Evolutionary conservation across 2,888 invertebrate species (phyloP).

Genomic region (Eudasyphora cyanicolor): DNA sequence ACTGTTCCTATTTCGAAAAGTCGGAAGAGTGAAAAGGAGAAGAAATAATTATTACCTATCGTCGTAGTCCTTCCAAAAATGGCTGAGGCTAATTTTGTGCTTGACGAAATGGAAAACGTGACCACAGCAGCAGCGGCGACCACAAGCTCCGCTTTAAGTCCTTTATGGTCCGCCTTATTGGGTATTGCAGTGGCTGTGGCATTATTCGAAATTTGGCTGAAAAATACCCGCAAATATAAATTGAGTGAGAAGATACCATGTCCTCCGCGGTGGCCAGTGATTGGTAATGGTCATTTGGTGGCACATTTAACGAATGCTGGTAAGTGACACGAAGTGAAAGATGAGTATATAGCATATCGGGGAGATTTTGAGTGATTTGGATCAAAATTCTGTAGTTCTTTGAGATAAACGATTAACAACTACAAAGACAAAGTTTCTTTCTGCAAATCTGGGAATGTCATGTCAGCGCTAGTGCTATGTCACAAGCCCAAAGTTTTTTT

Average conservation of each 20-base stretch:
- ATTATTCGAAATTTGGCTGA: conserved; percentile 80
- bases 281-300: conserved; percentile 86
- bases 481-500: no score
- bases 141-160: conserved; percentile 65
- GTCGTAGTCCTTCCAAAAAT: no score
- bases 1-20: not conserved
- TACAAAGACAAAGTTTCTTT: no score
- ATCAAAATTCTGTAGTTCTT: no score
- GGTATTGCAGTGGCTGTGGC: conserved; percentile 70
- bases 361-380: not conserved
- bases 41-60: no score
- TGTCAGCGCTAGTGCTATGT: no score
- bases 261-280: conserved; percentile 83
- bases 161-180: conserved; percentile 71
- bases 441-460: no score
- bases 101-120: conserved; percentile 36
- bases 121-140: not conserved
- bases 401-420: no score
- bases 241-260: conserved; percentile 86
- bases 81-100: conserved; percentile 20
- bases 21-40: no score
- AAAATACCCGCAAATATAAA: conserved; percentile 81
- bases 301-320: conserved; percentile 84
- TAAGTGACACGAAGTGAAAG: no score
- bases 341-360: no score